Evolutionary conservation across 1,140 invertebrate genomes (phyloP).

Genomic region (Zophobas morio): DNA sequence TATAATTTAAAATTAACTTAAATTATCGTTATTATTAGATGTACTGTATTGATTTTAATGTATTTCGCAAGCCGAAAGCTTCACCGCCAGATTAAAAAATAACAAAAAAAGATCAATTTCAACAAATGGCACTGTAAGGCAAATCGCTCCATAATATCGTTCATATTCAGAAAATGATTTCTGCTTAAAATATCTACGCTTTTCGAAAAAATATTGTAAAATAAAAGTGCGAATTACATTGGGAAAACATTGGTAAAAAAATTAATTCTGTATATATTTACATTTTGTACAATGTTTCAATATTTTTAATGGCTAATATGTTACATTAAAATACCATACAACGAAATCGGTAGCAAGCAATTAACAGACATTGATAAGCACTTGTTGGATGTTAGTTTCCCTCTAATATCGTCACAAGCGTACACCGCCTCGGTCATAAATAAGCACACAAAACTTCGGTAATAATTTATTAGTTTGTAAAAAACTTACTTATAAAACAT

Average conservation of each 20-base stretch:
- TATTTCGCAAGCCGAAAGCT: constrained; percentile 16
- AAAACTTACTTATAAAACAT: constrained; percentile 26
- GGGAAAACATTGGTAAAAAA: constrained; percentile 42
- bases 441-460: constrained; percentile 25
- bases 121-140: constrained; percentile 46
- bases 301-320: constrained; percentile 46
- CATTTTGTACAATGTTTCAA: constrained; percentile 46
- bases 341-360: constrained; percentile 36
- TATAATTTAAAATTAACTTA: constrained; percentile 46
- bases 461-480: constrained; percentile 41
- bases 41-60: constrained; percentile 13
- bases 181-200: background rate
- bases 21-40: constrained; percentile 22
- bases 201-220: constrained; percentile 18
- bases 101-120: constrained; percentile 13
- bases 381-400: constrained; percentile 5
- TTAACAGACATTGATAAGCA: constrained; percentile 26
- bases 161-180: constrained; percentile 38
- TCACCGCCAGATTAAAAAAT: constrained; percentile 18
- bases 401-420: constrained; percentile 28
- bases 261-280: constrained; percentile 47
- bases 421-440: constrained; percentile 3
- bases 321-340: constrained; percentile 41
- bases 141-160: constrained; percentile 40
- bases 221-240: constrained; percentile 23